A percentile compares a stretch with the other conserved stretches of the same genome.
These are phyloP conservation scores for Aleiodes alternator DNA, from an alignment of 2,888 invertebrate species.

Conservation along the genomic window DNA sequence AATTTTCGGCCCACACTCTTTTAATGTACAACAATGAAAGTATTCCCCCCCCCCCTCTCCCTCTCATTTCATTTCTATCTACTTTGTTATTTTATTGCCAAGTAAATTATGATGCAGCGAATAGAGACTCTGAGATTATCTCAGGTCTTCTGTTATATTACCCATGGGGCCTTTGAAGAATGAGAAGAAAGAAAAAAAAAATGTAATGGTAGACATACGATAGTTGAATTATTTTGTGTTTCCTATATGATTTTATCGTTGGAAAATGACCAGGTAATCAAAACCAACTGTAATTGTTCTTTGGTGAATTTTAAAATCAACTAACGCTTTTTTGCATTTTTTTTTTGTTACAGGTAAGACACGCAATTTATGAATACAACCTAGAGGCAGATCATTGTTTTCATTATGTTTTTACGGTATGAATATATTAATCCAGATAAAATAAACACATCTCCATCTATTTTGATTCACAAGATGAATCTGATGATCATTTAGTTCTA, in stretches of 20 bases:
- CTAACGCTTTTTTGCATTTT: constrained; percentile 24
- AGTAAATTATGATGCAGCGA: constrained; percentile 31
- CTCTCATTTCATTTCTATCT: constrained; percentile 30
- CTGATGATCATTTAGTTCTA: not conserved
- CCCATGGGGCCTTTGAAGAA: not conserved
- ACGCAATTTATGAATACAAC: not conserved
- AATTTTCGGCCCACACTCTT: constrained; percentile 64
- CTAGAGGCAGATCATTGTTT: not conserved
- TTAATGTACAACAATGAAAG: constrained; percentile 11
- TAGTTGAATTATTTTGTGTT: constrained; percentile 22
- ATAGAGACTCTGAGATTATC: constrained; percentile 1
- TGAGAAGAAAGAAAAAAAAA: too few species aligned
- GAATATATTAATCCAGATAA: constrained; percentile 8
- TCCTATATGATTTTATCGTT: constrained; percentile 23
- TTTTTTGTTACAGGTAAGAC: constrained; percentile 59
- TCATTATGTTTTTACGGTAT: not conserved
- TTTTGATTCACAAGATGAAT: constrained; percentile 22
- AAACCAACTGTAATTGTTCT: constrained; percentile 11
- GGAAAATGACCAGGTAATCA: constrained; percentile 29
- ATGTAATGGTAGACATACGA: not conserved
- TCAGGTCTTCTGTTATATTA: constrained; percentile 6
- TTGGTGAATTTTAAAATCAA: not conserved
- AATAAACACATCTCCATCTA: not conserved
- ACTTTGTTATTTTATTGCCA: constrained; percentile 39
- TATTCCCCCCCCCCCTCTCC: not conserved